Evolutionary conservation across 2,888 invertebrate species (phyloP).

Genomic region (Acheta domesticus): DNA sequence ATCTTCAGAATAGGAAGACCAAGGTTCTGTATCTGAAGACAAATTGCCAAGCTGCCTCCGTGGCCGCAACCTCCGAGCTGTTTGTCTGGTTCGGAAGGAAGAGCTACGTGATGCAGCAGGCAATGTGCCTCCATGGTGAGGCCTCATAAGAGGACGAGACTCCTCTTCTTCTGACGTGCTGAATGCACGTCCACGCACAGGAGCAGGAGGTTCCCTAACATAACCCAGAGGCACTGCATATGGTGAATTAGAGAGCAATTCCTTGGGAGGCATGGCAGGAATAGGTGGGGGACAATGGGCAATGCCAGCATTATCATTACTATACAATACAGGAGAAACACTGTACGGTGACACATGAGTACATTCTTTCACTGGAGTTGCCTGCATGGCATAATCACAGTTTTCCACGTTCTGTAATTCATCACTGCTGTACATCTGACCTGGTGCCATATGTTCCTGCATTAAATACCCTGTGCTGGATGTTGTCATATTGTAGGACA

Average conservation of each 20-base stretch:
- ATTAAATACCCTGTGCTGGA: neutral
- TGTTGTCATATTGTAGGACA: slow-evolving; percentile 1
- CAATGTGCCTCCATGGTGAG: neutral
- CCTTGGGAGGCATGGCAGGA: slow-evolving; percentile 18
- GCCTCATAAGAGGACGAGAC: neutral
- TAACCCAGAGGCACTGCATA: neutral
- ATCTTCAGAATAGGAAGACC: neutral
- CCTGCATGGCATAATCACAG: neutral
- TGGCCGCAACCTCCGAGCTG: neutral
- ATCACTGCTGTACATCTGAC: slow-evolving; percentile 18
- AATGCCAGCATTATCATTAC: neutral
- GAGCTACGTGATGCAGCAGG: neutral
- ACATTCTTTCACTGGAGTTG: neutral
- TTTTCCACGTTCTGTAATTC: neutral
- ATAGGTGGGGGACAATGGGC: neutral
- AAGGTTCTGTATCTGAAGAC: neutral
- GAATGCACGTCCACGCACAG: neutral
- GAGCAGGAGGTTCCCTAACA: neutral
- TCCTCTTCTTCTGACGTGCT: neutral
- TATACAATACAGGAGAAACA: neutral
- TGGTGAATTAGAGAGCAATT: neutral
- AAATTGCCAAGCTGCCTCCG: neutral
- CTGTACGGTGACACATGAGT: neutral
- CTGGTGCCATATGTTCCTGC: neutral
- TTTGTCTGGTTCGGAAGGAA: neutral